Evolutionary conservation across 2,797 vertebrate genomes (phyloP).

Genomic region (Oryzias dopingdopingensis): DNA sequence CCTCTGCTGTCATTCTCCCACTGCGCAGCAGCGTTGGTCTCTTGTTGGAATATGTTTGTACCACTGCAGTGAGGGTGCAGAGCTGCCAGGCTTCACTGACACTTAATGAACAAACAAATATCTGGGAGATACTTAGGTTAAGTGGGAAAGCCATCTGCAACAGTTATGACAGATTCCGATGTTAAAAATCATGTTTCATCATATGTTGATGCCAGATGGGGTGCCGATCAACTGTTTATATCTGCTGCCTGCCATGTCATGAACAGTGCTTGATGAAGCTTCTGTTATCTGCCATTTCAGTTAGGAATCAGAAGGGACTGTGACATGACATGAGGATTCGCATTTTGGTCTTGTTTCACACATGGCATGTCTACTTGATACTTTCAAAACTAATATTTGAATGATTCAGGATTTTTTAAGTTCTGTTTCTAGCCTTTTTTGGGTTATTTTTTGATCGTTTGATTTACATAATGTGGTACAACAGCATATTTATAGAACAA

Average conservation of each 20-base stretch:
- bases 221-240: constrained; percentile 2
- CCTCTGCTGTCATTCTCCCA: constrained; percentile 66
- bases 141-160: constrained; percentile 53
- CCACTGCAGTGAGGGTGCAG: constrained; percentile 54
- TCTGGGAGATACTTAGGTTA: constrained; percentile 50
- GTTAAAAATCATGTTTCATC: constrained; percentile 19
- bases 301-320: no score
- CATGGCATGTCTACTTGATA: no score
- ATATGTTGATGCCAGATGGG: constrained; percentile 6
- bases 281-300: neutral
- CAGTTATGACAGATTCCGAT: constrained; percentile 26
- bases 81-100: constrained; percentile 67
- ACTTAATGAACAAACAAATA: constrained; percentile 71
- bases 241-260: neutral
- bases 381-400: no score
- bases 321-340: no score
- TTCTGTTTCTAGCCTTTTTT: no score
- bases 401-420: no score
- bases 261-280: neutral
- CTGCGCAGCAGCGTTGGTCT: constrained; percentile 38
- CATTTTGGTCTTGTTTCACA: no score
- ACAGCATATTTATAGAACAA: no score
- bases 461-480: no score
- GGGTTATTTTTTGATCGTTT: no score
- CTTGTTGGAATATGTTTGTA: constrained; percentile 39